These are phyloP conservation scores for Formica selysi DNA, from an alignment of 1,140 invertebrate genomes.

Conservation along the genomic window DNA sequence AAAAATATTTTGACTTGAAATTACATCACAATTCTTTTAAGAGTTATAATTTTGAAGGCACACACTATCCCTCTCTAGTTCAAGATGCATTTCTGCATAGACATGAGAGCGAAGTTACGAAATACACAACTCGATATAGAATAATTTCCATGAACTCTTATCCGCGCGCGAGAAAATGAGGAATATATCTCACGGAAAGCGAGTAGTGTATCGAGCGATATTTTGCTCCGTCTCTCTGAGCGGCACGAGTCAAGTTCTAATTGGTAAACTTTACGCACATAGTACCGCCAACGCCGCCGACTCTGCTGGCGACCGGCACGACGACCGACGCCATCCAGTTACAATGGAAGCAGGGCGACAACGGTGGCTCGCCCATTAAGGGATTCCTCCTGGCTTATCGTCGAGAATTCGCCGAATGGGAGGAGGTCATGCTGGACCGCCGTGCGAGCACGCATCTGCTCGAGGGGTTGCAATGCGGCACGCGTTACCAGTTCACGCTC, in stretches of 20 bases:
- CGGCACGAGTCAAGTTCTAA: constrained; percentile 56
- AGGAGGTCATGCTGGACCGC: constrained; percentile 85
- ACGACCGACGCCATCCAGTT: constrained; percentile 85
- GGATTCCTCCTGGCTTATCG: constrained; percentile 88
- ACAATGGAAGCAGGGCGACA: constrained; percentile 87
- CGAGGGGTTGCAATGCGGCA: constrained; percentile 88
- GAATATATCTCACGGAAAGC: background rate
- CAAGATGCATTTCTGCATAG: background rate
- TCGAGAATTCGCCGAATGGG: constrained; percentile 88
- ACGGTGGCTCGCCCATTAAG: constrained; percentile 86
- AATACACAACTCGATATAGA: background rate
- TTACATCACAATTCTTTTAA: background rate
- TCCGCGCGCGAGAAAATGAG: background rate
- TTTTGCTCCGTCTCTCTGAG: constrained; percentile 41
- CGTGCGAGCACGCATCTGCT: constrained; percentile 86
- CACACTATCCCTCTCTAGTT: background rate
- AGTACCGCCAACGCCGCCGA: constrained; percentile 86
- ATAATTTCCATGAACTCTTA: constrained; percentile 52
- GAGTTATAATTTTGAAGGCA: constrained; percentile 16
- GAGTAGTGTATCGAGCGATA: constrained; percentile 26
- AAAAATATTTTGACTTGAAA: constrained; percentile 1
- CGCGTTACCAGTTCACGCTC: constrained; percentile 87
- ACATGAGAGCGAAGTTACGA: background rate
- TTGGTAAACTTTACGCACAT: constrained; percentile 71
- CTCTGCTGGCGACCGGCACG: constrained; percentile 85